Base-by-base conservation (phyloP, 2,888 invertebrate genomes). In the Cremastinae sp. region DNA sequence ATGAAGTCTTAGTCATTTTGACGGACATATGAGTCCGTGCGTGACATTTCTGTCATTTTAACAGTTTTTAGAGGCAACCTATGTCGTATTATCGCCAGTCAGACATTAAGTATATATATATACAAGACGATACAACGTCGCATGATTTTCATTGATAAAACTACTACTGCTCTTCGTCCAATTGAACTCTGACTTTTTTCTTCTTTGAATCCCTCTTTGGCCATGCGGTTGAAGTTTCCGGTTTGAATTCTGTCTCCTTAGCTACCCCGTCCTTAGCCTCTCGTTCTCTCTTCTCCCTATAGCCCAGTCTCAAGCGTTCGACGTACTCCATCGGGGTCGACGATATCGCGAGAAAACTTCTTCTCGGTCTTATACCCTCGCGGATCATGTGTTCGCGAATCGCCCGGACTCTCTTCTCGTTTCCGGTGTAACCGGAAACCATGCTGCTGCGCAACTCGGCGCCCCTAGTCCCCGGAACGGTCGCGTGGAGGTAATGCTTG, bases 401-500 rank as follows among this genome's bases (percentile, higher is more conserved):
- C 34, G 79, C 78, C 0, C 73, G 75, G 4, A 75, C 45, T 5
- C 79, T 70, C 1, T 90, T 88, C 7, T 90, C 90, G 80, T 91
- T 87, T 3, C 90, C 85, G 1, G 90, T 90, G 14, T 88, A 88
- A 54, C 92, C 86, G 34, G 92, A 90, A 16, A 86, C 78, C 79
- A 87, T 86, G 75, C 90, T 90, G 54, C 92, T 93, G 0, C 93
- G 92, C 74, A 92, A 90, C 2, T 92, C 90, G 85, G 93, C 0
- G 93, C 93, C 51, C 93, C 89, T 22, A 92, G 90, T n/a, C 0
- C 92, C 91, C 0, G 93, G 93, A 62, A 92, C 89, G 12, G 92
- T 86, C 0, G 93, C 93, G 38, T 91, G 79, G 54, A 79, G 75
- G 51, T 78, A 76, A 56, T 80, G 79, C 36, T 64, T 62, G 61